Percentiles rank a stretch among this genome's conserved stretches.
Conservation (phyloP, 1,140 invertebrate species). For the Acyrthosiphon pisum region DNA sequence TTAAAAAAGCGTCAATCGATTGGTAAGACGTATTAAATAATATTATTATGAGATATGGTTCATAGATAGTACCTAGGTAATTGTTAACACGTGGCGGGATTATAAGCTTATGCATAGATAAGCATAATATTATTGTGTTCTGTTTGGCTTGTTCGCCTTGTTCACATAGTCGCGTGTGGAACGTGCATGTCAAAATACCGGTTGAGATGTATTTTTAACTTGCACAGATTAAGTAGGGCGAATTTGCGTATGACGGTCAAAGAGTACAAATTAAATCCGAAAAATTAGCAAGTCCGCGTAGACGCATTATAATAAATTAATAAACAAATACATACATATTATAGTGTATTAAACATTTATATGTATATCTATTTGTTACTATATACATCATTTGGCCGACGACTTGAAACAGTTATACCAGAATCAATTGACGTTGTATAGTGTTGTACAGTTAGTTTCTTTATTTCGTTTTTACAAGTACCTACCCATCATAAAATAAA, state of each 20-base stretch:
- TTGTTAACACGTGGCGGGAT: neutral
- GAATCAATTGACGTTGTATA: neutral
- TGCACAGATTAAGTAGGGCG: constrained; percentile 21
- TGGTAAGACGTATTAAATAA: neutral
- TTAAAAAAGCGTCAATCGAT: neutral
- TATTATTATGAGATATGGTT: neutral
- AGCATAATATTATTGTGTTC: neutral
- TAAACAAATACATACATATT: neutral
- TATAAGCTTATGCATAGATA: neutral
- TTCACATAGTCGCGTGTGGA: neutral
- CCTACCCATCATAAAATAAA: neutral
- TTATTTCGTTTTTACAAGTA: neutral
- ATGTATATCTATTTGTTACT: neutral
- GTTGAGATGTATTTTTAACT: constrained; percentile 20
- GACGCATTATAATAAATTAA: neutral
- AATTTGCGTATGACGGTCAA: neutral
- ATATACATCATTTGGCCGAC: neutral
- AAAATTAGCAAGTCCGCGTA: neutral
- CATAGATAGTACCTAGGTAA: too few species aligned
- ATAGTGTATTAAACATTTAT: neutral
- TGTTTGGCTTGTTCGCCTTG: neutral
- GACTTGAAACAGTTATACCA: constrained; percentile 9
- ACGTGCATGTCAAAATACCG: constrained; percentile 10
- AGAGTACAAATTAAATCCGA: constrained; percentile 19
- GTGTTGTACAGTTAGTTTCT: neutral